Conservation (phyloP, 2,888 invertebrate species). For the Druceiella hillmani region DNA sequence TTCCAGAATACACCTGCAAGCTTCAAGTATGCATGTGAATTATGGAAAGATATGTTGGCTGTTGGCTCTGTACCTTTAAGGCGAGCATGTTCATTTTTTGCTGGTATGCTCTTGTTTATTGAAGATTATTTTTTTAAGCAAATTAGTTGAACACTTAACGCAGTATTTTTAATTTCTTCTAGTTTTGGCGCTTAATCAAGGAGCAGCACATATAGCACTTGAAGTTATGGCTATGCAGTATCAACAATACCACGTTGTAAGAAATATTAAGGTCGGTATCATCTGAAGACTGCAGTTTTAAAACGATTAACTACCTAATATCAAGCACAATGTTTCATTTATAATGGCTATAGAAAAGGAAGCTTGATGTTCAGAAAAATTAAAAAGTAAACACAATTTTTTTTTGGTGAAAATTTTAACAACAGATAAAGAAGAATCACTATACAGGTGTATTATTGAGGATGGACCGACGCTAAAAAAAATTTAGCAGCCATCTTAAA, state of each 20-base stretch:
- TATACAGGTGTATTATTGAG: too few relatives aligned
- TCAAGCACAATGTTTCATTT: too few relatives aligned
- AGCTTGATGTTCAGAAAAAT: too few relatives aligned
- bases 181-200: conserved; percentile 64
- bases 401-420: too few relatives aligned
- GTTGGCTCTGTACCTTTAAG: conserved; percentile 55
- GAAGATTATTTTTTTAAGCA: background rate
- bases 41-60: conserved; percentile 55
- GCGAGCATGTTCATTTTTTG: conserved; percentile 57
- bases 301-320: too few relatives aligned
- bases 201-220: conserved; percentile 59
- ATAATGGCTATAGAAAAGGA: too few relatives aligned
- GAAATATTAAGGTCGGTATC: conserved; percentile 62
- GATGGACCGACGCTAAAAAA: too few relatives aligned
- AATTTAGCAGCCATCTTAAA: too few relatives aligned
- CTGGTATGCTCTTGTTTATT: conserved; percentile 33
- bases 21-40: conserved; percentile 54
- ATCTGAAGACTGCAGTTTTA: too few relatives aligned
- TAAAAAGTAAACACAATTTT: too few relatives aligned
- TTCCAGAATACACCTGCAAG: conserved; percentile 65
- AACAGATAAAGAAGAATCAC: too few relatives aligned
- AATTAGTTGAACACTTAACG: background rate
- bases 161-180: conserved; percentile 20
- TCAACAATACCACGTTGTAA: conserved; percentile 59
- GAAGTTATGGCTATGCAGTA: conserved; percentile 57